These are phyloP conservation scores for Drosophila punjabiensis DNA, from an alignment of 1,140 invertebrate genomes.

Conservation along the genomic window DNA sequence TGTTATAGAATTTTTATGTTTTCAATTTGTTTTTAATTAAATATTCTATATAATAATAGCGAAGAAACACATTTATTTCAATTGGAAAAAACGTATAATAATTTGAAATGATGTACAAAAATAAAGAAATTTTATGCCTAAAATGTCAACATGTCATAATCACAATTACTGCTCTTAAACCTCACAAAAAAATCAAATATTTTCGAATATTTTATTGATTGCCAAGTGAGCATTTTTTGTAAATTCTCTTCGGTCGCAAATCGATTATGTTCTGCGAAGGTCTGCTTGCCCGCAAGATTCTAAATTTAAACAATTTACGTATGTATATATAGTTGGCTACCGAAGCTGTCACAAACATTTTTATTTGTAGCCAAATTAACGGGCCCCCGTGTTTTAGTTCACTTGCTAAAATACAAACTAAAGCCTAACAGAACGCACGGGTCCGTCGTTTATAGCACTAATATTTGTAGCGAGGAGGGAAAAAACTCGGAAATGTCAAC, in stretches of 20 bases:
- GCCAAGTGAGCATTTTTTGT: neutral
- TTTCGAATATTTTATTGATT: neutral
- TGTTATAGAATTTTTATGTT: no score
- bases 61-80: no score
- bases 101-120: neutral
- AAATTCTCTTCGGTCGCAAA: conserved; percentile 2
- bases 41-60: neutral
- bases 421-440: neutral
- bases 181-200: neutral
- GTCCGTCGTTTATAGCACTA: neutral
- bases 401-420: conserved; percentile 51
- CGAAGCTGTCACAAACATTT: conserved; percentile 51
- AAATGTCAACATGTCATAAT: neutral
- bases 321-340: conserved; percentile 27
- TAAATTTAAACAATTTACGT: conserved; percentile 68
- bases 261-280: conserved; percentile 30
- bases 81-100: no score
- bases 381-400: conserved; percentile 38
- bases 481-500: conserved; percentile 50
- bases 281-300: conserved; percentile 48
- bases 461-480: neutral
- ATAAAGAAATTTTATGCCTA: neutral
- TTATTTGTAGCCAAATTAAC: conserved; percentile 58
- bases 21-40: no score
- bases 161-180: neutral